These are phyloP conservation scores for Podarcis siculus DNA, from an alignment of 2,797 vertebrate species.

Conservation along the genomic window DNA sequence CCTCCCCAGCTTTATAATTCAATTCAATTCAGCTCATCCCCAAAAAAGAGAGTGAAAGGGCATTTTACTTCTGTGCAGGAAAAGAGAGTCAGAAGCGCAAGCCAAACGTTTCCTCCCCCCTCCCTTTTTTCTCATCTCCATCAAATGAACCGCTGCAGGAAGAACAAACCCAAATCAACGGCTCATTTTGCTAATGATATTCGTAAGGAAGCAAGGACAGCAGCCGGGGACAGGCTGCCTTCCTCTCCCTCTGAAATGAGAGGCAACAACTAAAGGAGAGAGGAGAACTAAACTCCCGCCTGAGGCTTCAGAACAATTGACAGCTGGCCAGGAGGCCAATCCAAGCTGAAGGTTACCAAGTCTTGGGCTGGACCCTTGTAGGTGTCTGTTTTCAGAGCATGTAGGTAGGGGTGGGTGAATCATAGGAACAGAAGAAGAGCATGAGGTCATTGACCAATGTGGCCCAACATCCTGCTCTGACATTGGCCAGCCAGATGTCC, in stretches of 20 bases:
- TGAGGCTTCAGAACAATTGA: not conserved
- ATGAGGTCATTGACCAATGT: no score
- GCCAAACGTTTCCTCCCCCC: not conserved
- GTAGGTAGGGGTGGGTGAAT: no score
- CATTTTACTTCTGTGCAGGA: not conserved
- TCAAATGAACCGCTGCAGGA: not conserved
- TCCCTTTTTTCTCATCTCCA: not conserved
- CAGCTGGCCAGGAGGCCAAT: not conserved
- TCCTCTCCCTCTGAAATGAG: not conserved
- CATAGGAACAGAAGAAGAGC: no score
- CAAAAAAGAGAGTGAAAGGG: not conserved
- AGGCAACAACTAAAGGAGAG: not conserved
- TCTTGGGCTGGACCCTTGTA: not conserved
- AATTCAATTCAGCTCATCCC: conserved; percentile 22
- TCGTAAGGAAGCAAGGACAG: not conserved
- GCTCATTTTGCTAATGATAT: conserved; percentile 15
- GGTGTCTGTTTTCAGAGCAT: not conserved
- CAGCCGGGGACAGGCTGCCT: not conserved
- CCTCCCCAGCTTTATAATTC: conserved; percentile 39
- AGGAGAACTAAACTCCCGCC: not conserved
- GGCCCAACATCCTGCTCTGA: no score
- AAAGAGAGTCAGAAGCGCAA: accelerated
- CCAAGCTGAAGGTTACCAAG: not conserved
- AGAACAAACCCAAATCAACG: not conserved
- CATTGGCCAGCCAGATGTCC: no score